Evolutionary conservation across 2,113 vertebrate genomes (phyloP).

Genomic region (Neogale vison): DNA sequence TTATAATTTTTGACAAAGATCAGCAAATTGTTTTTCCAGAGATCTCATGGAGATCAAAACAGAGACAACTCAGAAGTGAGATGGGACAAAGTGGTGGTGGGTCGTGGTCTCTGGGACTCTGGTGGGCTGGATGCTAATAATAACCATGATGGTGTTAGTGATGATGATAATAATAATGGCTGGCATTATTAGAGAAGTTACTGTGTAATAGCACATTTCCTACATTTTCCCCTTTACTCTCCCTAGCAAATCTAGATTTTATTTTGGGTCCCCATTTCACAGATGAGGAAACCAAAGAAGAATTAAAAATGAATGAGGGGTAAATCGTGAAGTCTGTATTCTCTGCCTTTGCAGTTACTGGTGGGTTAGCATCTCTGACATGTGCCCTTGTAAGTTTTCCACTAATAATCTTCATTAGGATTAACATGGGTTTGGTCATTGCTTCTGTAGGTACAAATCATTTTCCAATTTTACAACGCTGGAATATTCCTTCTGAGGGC

Average conservation of each 20-base stretch:
- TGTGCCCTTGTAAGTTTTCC: not conserved
- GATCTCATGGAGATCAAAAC: not conserved
- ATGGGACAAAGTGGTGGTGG: not conserved
- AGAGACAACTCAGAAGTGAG: not conserved
- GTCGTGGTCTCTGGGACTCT: not conserved
- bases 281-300: not conserved
- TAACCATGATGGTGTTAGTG: no score
- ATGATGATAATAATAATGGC: not conserved
- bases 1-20: not conserved
- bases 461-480: not conserved
- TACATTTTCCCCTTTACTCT: not conserved
- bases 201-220: not conserved
- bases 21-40: not conserved
- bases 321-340: not conserved
- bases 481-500: not conserved
- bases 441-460: not conserved
- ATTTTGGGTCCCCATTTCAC: not conserved
- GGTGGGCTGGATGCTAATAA: no score
- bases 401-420: not conserved
- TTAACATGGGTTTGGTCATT: not conserved
- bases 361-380: not conserved
- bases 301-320: not conserved
- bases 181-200: not conserved
- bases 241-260: not conserved
- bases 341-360: not conserved